Conservation (phyloP, 2,113 vertebrate species). For the Noturus placidus region DNA sequence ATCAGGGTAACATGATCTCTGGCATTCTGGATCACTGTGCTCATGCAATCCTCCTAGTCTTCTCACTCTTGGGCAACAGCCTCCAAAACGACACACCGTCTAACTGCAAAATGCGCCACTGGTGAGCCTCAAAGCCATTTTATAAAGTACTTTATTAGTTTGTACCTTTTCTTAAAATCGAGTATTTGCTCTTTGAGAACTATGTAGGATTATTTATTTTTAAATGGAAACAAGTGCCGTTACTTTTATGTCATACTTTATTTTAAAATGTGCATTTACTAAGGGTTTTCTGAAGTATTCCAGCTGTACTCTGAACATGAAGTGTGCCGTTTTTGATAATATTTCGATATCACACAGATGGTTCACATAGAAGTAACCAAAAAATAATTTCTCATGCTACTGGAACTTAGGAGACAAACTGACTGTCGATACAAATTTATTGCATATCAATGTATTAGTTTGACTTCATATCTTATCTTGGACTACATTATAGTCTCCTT, state of each 20-base stretch:
- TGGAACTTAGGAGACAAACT: not conserved
- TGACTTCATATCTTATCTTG: not conserved
- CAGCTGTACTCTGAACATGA: not conserved
- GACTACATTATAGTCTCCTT: not conserved
- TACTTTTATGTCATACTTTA: constrained; percentile 1
- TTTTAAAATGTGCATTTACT: not conserved
- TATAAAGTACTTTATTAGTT: constrained; percentile 25
- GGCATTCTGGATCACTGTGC: constrained; percentile 71
- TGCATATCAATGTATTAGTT: not conserved
- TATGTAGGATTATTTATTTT: not conserved
- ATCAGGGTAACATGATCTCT: constrained; percentile 75
- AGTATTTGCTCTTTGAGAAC: constrained; percentile 28
- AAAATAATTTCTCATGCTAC: not conserved
- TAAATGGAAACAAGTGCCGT: not conserved
- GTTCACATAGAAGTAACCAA: not conserved
- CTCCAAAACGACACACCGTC: constrained; percentile 57
- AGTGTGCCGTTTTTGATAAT: not conserved
- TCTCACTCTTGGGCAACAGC: constrained; percentile 63
- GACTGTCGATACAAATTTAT: not conserved
- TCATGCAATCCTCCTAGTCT: constrained; percentile 62
- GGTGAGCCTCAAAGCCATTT: constrained; percentile 63
- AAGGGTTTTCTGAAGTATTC: not conserved
- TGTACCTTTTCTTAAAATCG: constrained; percentile 31
- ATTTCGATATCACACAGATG: not conserved
- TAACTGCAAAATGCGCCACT: constrained; percentile 58